Percentiles rank a stretch among this genome's conserved stretches.
These are phyloP conservation scores for Dendroctonus valens DNA, from an alignment of 1,140 invertebrate species.

Conservation along the genomic window DNA sequence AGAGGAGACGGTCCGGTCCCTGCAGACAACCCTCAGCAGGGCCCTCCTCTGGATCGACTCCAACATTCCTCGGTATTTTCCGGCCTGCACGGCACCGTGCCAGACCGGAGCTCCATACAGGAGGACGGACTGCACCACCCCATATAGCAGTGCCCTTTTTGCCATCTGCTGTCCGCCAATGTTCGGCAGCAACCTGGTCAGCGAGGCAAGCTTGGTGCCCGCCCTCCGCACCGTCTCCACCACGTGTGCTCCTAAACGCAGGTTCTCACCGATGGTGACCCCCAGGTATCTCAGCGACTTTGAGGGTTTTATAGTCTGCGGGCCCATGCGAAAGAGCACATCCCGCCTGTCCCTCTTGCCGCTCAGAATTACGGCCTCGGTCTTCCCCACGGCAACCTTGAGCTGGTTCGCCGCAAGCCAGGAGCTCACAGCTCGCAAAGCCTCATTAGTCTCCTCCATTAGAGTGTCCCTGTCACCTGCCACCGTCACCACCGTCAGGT, in stretches of 20 bases:
- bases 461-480: not conserved
- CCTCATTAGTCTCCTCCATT: not conserved
- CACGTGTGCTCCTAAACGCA: slow-evolving; percentile 11
- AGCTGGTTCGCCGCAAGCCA: not conserved
- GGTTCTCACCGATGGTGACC: slow-evolving; percentile 7
- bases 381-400: not conserved
- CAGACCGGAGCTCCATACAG: slow-evolving; percentile 15
- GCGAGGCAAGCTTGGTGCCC: not conserved
- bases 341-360: slow-evolving; percentile 2
- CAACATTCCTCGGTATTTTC: slow-evolving; percentile 6
- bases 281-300: slow-evolving; percentile 32
- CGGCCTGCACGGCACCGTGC: not conserved
- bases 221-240: slow-evolving; percentile 2
- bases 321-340: not conserved
- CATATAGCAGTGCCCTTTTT: slow-evolving; percentile 6
- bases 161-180: slow-evolving; percentile 14
- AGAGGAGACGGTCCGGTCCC: too few relatives aligned
- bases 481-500: slow-evolving; percentile 37
- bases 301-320: slow-evolving; percentile 2
- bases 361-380: slow-evolving; percentile 5
- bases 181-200: slow-evolving; percentile 13
- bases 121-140: slow-evolving; percentile 3
- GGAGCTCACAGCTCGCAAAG: not conserved
- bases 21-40: slow-evolving; percentile 18
- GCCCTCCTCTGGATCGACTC: slow-evolving; percentile 16